Conservation (phyloP, 2,888 invertebrate genomes). For the Tridacna gigas region DNA sequence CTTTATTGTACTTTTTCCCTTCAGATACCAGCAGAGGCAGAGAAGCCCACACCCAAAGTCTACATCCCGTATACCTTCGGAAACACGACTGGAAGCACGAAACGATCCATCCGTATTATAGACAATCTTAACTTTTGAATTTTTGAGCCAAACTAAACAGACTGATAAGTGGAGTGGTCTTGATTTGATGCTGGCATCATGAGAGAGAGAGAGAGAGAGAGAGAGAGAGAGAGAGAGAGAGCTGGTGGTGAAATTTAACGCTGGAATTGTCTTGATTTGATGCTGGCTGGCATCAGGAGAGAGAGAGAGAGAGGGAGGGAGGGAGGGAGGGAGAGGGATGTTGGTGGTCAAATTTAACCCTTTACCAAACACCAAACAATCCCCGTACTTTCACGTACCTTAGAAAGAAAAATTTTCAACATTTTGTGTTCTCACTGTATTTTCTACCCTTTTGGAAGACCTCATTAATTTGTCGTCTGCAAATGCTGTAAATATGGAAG, state of each 20-base stretch:
- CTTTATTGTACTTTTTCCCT: neutral
- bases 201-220: slow-evolving; percentile 2
- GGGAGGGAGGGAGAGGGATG: neutral
- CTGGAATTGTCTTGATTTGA: no score
- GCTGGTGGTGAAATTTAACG: no score
- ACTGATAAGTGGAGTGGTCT: no score
- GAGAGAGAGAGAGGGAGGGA: neutral
- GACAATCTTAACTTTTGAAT: neutral
- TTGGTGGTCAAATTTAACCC: no score
- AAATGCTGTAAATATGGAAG: no score
- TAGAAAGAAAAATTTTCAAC: no score
- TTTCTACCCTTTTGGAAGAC: no score
- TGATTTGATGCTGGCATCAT: no score
- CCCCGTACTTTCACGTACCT: no score
- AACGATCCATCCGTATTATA: neutral
- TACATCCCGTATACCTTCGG: neutral
- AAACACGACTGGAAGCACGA: neutral
- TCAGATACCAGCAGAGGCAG: neutral
- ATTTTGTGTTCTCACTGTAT: no score
- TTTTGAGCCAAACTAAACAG: neutral
- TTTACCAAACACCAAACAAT: no score
- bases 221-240: neutral
- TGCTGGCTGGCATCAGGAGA: neutral
- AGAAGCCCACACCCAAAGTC: neutral
- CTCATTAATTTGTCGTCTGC: no score